Percentiles rank a stretch among this genome's conserved stretches.
phyloP scores from a whole-genome alignment of 2,888 invertebrate genomes.

The Sinopyrophorus schimmeli region DNA sequence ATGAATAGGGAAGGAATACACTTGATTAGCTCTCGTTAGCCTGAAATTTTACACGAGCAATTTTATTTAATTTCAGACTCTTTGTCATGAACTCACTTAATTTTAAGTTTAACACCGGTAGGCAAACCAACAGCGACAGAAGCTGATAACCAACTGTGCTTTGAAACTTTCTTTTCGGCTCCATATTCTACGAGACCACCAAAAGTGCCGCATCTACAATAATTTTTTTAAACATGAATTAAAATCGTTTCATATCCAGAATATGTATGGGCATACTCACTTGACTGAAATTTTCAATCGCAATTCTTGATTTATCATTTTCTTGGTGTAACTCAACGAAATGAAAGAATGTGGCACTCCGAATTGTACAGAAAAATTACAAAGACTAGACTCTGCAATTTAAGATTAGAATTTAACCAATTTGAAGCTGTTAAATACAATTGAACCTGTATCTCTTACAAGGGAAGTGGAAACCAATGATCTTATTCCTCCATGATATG shows the following conservation, averaged over 20 bases:
- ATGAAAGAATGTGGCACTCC: constrained; percentile 81
- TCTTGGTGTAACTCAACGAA: constrained; percentile 75
- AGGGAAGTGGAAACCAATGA: constrained; percentile 82
- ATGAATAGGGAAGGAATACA: constrained; percentile 86
- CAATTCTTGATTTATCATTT: constrained; percentile 77
- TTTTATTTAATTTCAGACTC: too few relatives aligned
- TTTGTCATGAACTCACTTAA: constrained; percentile 72
- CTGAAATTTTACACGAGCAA: constrained; percentile 59
- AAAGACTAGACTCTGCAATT: constrained; percentile 50
- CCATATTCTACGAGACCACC: constrained; percentile 89
- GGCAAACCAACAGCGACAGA: constrained; percentile 84
- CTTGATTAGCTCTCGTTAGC: constrained; percentile 83
- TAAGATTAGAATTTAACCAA: background rate
- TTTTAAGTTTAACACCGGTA: constrained; percentile 83
- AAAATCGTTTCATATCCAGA: too few relatives aligned
- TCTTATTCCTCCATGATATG: constrained; percentile 73
- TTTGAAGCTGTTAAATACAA: constrained; percentile 43
- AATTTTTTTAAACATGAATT: too few relatives aligned
- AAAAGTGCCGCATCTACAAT: constrained; percentile 76
- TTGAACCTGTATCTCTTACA: constrained; percentile 74
- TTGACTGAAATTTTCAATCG: constrained; percentile 77
- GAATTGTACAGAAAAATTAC: constrained; percentile 75
- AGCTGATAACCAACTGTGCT: constrained; percentile 85
- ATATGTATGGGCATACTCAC: too few relatives aligned
- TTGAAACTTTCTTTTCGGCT: constrained; percentile 89